Percentiles rank a stretch among this genome's conserved stretches.
phyloP scores from a whole-genome alignment of 2,888 invertebrate genomes.

The Cephus pulcher region DNA sequence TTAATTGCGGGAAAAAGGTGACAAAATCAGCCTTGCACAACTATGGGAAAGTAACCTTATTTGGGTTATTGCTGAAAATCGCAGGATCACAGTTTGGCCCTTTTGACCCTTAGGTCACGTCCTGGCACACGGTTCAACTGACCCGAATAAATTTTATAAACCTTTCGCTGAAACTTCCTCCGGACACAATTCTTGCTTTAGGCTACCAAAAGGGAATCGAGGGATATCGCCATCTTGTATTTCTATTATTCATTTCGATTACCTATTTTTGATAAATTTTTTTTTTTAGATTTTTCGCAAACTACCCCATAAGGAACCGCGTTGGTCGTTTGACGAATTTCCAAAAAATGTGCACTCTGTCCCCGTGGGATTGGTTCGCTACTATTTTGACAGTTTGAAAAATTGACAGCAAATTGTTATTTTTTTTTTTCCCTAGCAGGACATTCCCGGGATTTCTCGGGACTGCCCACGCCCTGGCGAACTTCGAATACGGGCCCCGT shows the following conservation, averaged over 20 bases:
- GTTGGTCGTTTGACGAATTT: not conserved
- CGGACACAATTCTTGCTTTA: not conserved
- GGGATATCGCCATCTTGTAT: not conserved
- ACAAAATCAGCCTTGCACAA: slow-evolving; percentile 27
- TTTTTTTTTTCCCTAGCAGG: slow-evolving; percentile 24
- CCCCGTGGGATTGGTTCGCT: slow-evolving; percentile 36
- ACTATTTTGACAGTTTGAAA: slow-evolving; percentile 56
- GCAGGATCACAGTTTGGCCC: slow-evolving; percentile 8
- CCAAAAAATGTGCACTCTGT: not conserved
- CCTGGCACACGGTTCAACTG: slow-evolving; percentile 11
- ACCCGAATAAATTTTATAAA: slow-evolving; percentile 15
- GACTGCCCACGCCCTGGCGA: not conserved
- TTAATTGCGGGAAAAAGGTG: slow-evolving; percentile 43
- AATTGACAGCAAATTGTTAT: slow-evolving; percentile 53
- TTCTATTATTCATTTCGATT: not conserved
- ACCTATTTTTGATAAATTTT: not conserved
- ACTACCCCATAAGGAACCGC: not conserved
- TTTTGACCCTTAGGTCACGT: slow-evolving; percentile 8
- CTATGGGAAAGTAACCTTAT: not conserved
- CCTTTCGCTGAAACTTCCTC: not conserved
- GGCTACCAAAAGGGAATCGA: not conserved
- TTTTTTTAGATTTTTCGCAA: not conserved
- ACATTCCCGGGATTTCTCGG: slow-evolving; percentile 1
- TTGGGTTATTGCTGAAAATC: not conserved
- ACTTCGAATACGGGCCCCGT: slow-evolving; percentile 12